These are phyloP conservation scores for Neopelma chrysocephalum DNA, from an alignment of 2,797 vertebrate genomes.

Conservation along the genomic window DNA sequence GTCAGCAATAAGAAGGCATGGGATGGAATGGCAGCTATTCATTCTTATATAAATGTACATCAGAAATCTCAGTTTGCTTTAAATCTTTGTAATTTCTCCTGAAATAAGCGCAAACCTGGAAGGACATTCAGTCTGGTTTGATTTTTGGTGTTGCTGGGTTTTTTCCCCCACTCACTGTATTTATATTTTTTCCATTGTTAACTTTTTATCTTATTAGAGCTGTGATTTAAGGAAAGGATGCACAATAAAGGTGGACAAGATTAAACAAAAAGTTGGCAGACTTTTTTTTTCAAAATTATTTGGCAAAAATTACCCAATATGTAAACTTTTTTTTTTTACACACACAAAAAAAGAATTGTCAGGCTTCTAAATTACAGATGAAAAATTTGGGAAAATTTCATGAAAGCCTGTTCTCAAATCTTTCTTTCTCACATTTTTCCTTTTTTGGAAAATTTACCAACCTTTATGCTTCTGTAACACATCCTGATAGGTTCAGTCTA, in stretches of 20 bases:
- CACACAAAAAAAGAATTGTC: background rate
- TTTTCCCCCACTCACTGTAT: background rate
- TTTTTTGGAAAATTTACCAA: background rate
- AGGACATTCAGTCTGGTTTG: background rate
- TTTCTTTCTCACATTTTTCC: background rate
- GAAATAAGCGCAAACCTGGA: background rate
- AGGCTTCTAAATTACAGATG: background rate
- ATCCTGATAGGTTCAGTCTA: background rate
- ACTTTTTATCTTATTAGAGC: background rate
- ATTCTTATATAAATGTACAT: background rate
- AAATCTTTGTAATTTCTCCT: background rate
- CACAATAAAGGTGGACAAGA: background rate
- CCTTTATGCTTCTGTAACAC: background rate
- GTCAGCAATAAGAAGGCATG: background rate
- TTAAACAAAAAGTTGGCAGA: background rate
- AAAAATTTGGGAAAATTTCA: background rate
- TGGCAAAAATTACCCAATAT: background rate
- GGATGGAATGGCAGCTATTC: background rate
- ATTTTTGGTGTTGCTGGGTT: background rate
- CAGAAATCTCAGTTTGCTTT: background rate
- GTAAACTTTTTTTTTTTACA: background rate
- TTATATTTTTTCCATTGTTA: background rate
- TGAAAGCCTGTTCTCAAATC: background rate
- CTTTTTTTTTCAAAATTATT: background rate
- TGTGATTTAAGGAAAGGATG: background rate